These are phyloP conservation scores for Drosophila kanekoi DNA, from an alignment of 2,888 invertebrate species.

Conservation along the genomic window DNA sequence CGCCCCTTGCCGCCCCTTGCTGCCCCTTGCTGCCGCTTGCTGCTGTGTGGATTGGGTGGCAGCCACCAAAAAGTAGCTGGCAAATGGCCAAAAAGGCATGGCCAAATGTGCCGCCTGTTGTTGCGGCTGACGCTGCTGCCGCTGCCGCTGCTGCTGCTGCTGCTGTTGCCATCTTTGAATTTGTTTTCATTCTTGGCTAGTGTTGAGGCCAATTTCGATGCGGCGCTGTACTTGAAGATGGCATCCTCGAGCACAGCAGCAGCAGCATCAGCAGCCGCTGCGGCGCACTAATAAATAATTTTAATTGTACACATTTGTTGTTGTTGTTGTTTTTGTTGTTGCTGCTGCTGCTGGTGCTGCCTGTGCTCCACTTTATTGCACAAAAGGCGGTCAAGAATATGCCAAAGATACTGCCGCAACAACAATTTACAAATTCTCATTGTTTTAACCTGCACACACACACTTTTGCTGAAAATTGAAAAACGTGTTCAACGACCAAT, in stretches of 20 bases:
- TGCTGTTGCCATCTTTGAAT: constrained; percentile 58
- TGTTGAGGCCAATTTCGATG: constrained; percentile 60
- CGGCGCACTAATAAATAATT: constrained; percentile 75
- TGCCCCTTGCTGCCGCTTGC: background rate
- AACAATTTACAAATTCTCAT: constrained; percentile 43
- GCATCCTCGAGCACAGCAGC: constrained; percentile 43
- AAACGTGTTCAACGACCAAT: constrained; percentile 78
- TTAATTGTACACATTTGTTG: constrained; percentile 71
- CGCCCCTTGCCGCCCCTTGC: background rate
- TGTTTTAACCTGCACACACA: constrained; percentile 28
- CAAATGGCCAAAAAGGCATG: constrained; percentile 80
- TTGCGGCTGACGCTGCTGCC: constrained; percentile 22
- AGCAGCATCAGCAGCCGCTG: constrained; percentile 13
- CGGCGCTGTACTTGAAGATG: constrained; percentile 64
- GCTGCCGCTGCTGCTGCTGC: constrained; percentile 10
- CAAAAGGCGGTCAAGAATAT: constrained; percentile 59
- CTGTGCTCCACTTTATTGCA: constrained; percentile 61
- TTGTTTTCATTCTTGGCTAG: constrained; percentile 58
- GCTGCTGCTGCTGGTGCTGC: constrained; percentile 2
- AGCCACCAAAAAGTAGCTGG: constrained; percentile 69
- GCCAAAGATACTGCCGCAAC: constrained; percentile 25
- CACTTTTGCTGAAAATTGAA: constrained; percentile 43
- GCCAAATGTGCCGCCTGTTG: constrained; percentile 71
- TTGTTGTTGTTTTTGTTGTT: constrained; percentile 8
- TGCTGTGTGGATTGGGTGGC: constrained; percentile 43